phyloP scores from a whole-genome alignment of 2,113 vertebrate genomes.

The Microtus ochrogaster region DNA sequence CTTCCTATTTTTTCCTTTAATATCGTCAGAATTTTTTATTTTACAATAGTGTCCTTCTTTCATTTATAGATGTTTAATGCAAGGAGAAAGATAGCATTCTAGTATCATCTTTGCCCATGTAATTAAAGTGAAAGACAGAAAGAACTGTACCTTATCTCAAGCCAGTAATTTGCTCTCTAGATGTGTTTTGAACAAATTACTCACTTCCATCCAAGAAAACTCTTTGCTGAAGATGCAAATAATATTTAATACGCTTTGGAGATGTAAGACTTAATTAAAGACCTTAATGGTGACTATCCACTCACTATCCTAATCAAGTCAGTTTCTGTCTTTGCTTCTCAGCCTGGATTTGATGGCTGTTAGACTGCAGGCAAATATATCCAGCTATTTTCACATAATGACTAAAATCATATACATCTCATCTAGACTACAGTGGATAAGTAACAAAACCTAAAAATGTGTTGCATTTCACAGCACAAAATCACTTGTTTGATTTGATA shows the following conservation, averaged over 20 bases:
- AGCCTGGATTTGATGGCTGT: not conserved
- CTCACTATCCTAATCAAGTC: too few relatives aligned
- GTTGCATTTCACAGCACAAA: not conserved
- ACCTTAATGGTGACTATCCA: accelerated
- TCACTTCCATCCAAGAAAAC: not conserved
- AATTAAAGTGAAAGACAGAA: not conserved
- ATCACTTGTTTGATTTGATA: not conserved
- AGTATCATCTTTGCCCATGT: too few relatives aligned
- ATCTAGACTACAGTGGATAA: not conserved
- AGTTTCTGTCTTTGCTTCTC: not conserved
- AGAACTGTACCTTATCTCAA: not conserved
- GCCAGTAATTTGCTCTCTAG: not conserved
- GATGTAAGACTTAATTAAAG: not conserved
- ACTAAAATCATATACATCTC: not conserved
- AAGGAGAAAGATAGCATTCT: not conserved
- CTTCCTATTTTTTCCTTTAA: too few relatives aligned
- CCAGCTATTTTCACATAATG: not conserved
- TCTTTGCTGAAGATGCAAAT: not conserved
- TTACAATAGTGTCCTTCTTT: not conserved
- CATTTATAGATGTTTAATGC: not conserved
- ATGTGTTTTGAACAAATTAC: not conserved
- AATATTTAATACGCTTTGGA: not conserved
- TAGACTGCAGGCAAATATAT: not conserved
- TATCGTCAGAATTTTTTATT: not conserved
- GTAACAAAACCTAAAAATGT: not conserved